These are phyloP conservation scores for Muntiacus muntjak DNA, from an alignment of 2,113 vertebrate species.

Conservation along the genomic window DNA sequence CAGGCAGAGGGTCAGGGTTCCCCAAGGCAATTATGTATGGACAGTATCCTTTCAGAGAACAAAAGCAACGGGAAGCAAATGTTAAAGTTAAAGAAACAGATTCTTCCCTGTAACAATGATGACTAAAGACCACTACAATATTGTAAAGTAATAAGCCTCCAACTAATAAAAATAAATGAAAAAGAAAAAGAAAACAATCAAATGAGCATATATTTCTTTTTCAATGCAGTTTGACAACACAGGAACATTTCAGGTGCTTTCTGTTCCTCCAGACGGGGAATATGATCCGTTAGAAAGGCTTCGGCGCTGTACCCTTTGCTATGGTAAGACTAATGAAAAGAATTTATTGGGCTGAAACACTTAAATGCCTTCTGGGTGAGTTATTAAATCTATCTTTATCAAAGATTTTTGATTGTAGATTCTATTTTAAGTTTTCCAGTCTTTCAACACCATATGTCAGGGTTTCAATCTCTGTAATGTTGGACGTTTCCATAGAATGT, in stretches of 20 bases:
- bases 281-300: constrained; percentile 51
- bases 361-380: background rate
- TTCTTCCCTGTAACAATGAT: background rate
- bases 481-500: background rate
- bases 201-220: background rate
- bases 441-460: background rate
- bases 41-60: background rate
- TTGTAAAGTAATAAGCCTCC: too few species aligned
- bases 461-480: background rate
- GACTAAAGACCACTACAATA: background rate
- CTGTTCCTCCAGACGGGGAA: constrained; percentile 11
- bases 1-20: background rate
- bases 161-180: too few species aligned
- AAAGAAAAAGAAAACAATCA: background rate
- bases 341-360: background rate
- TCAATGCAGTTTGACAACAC: constrained; percentile 82
- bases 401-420: background rate
- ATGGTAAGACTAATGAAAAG: constrained; percentile 77
- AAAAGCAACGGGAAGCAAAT: background rate
- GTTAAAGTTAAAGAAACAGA: background rate
- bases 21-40: background rate
- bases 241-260: constrained; percentile 76
- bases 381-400: background rate
- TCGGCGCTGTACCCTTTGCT: constrained; percentile 82
- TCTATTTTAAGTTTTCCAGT: background rate